Conservation (phyloP, 2,888 invertebrate species). For the Heliconius cydno region DNA sequence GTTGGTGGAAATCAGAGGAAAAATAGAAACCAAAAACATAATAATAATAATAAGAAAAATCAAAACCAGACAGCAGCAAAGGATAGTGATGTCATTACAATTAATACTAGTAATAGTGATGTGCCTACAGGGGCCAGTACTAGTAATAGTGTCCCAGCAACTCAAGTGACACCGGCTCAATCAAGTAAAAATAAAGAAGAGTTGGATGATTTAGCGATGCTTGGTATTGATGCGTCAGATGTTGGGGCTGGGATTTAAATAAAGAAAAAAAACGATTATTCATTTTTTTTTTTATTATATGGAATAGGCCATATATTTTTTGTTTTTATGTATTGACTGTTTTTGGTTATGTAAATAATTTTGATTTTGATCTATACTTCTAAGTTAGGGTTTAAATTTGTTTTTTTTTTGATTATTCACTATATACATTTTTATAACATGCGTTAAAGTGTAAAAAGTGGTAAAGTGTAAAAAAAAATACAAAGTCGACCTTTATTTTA, state of each 20-base stretch:
- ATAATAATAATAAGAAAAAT: constrained; percentile 44
- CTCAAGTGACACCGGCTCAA: constrained; percentile 38
- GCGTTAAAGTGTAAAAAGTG: too few relatives aligned
- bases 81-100: constrained; percentile 39
- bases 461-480: too few relatives aligned
- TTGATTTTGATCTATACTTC: not conserved
- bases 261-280: not conserved
- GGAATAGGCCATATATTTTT: not conserved
- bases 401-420: too few relatives aligned
- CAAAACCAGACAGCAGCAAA: constrained; percentile 40
- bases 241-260: constrained; percentile 81
- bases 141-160: constrained; percentile 15
- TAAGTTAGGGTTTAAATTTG: not conserved
- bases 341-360: too few relatives aligned
- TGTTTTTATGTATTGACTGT: not conserved
- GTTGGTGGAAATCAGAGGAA: constrained; percentile 51
- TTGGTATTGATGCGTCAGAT: constrained; percentile 93
- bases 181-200: constrained; percentile 78
- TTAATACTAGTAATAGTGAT: not conserved
- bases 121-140: constrained; percentile 20
- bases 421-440: too few relatives aligned
- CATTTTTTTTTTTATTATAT: not conserved
- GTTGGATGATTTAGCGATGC: constrained; percentile 90
- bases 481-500: too few relatives aligned
- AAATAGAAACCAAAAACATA: constrained; percentile 41